Evolutionary conservation across 2,797 vertebrate species (phyloP).

Genomic region (Taeniopygia guttata): DNA sequence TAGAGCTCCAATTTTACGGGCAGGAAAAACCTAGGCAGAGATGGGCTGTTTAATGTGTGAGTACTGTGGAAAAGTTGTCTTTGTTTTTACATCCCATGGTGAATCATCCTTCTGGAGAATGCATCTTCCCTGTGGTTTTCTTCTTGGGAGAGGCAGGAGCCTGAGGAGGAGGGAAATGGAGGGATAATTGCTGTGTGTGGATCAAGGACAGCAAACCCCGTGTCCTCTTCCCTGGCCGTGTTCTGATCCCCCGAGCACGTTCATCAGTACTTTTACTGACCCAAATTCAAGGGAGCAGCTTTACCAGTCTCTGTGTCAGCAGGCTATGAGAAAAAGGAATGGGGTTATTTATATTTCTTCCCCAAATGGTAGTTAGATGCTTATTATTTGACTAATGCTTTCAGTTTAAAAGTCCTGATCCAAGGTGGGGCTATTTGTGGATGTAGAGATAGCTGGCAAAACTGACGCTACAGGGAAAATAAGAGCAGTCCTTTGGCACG

Average conservation of each 20-base stretch:
- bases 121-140: background rate
- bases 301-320: background rate
- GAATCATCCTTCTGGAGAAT: background rate
- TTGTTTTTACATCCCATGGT: background rate
- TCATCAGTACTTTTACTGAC: background rate
- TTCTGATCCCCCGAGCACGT: background rate
- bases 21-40: background rate
- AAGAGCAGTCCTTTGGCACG: fast-evolving
- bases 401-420: background rate
- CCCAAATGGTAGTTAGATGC: background rate
- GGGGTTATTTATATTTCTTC: fast-evolving
- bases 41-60: background rate
- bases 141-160: background rate
- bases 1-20: background rate
- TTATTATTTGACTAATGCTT: background rate
- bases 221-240: background rate
- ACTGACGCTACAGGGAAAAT: fast-evolving
- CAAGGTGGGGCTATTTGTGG: background rate
- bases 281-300: background rate
- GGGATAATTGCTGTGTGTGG: background rate
- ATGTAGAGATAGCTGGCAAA: background rate
- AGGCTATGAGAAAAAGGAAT: background rate
- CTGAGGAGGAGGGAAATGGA: background rate
- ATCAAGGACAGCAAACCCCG: background rate
- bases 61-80: background rate